Percentiles rank a stretch among this genome's conserved stretches.
Evolutionary conservation across 2,888 invertebrate genomes (phyloP).

Genomic region (Brenthis ino): DNA sequence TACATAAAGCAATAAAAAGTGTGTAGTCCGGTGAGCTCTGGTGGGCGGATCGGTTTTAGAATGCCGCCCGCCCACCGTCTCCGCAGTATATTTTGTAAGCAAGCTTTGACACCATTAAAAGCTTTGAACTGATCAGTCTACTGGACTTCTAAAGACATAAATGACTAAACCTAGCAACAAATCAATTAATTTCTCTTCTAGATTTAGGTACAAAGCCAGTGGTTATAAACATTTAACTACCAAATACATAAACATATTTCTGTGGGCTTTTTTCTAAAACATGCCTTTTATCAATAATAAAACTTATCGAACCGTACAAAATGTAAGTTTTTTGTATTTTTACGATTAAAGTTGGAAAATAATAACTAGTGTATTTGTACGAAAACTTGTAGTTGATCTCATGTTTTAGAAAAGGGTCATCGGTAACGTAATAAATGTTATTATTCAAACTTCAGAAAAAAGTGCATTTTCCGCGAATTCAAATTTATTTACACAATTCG

Average conservation of each 20-base stretch:
- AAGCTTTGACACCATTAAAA: slow-evolving; percentile 17
- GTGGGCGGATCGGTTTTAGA: slow-evolving; percentile 46
- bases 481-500: slow-evolving; percentile 16
- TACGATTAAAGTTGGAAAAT: not conserved
- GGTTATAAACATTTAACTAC: too few species aligned
- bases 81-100: slow-evolving; percentile 23
- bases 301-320: too few species aligned
- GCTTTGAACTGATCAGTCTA: not conserved
- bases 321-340: too few species aligned
- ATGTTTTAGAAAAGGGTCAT: too few species aligned
- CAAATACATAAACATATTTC: too few species aligned
- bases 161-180: too few species aligned
- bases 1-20: slow-evolving; percentile 27
- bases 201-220: too few species aligned
- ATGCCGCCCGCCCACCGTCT: slow-evolving; percentile 49
- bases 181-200: too few species aligned
- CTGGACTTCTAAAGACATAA: not conserved
- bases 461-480: slow-evolving; percentile 2
- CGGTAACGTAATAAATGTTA: too few species aligned
- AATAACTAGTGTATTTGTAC: not conserved
- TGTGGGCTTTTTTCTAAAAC: too few species aligned
- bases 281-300: too few species aligned
- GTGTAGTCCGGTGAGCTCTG: slow-evolving; percentile 25
- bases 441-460: not conserved
- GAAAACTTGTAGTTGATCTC: too few species aligned